Base-by-base conservation (phyloP, 2,888 invertebrate species). In the Catocala sponsa region DNA sequence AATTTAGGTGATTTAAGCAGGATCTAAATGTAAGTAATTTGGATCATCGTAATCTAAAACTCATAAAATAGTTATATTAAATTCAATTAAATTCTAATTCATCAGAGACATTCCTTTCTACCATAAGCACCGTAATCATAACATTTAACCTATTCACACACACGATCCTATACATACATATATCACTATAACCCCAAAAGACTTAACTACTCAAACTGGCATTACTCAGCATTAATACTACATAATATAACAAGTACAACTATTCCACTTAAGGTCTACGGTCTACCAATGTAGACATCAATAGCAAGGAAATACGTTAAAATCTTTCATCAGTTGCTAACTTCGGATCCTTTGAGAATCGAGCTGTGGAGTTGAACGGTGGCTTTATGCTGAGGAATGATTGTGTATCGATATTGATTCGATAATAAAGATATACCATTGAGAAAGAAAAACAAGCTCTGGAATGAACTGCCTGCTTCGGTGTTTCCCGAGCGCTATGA, bases 341-440 rank as follows among this genome's bases (percentile, higher is more conserved):
- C 80, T 83, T 64, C 55, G 64, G 66, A 72, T 79, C 85, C 86
- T 86, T 84, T 83, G 84, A 83, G 84, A 81, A 60, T 72, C 70
- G 76, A 70, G 68, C 68, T 71, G 64, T 72, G 63, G 63, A 60
- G 65, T 65, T 59, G 55, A 58, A 54, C 49, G 58, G 48, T 56
- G 13, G 5, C 32, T 43, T 65, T 25, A 78, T 72, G 12, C 46
- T 5, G 72, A 43, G 52, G 32, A 50, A 62, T 66, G 79, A 58
- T 63, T 11, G 13, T 50, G 6, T 44, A 59, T 47, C 55, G 55
- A 13, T 52, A 44, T 48, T 35, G 11, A 32, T 47, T n/a, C 47
- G 42, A 25, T 41, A 33, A 25, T 11, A 51, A 11, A 4, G 15
- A 2, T 41, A 10, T n/a, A n/a, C n/a, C n/a, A n/a, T n/a, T n/a